These are phyloP conservation scores for Gopherus flavomarginatus DNA, from an alignment of 2,113 vertebrate species.

Conservation along the genomic window DNA sequence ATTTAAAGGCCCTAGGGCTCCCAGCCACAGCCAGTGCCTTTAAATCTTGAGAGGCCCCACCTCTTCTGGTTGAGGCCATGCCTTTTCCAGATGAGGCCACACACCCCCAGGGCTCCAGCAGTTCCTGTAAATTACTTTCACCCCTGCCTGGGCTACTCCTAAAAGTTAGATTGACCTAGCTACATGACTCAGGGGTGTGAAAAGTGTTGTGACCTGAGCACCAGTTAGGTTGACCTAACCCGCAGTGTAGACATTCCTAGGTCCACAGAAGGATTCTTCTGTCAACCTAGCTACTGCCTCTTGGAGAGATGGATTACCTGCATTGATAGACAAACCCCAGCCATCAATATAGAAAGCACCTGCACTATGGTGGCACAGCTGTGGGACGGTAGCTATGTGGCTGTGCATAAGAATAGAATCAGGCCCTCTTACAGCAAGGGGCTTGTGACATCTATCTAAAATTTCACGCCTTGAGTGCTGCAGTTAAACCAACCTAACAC, in stretches of 20 bases:
- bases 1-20: too few relatives aligned
- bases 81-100: too few relatives aligned
- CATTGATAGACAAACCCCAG: neutral
- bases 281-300: neutral
- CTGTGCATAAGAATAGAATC: neutral
- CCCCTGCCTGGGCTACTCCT: neutral
- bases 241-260: too few relatives aligned
- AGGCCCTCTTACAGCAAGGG: neutral
- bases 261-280: neutral
- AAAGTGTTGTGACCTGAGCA: neutral
- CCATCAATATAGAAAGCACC: neutral
- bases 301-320: neutral
- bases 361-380: neutral
- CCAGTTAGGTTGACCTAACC: neutral
- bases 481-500: neutral
- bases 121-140: too few relatives aligned
- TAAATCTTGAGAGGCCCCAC: too few relatives aligned
- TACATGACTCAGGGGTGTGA: neutral
- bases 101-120: too few relatives aligned
- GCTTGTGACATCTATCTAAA: neutral
- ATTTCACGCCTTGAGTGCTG: too few relatives aligned
- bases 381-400: neutral
- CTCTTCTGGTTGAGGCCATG: too few relatives aligned
- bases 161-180: neutral
- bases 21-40: too few relatives aligned